Percentiles rank a stretch among this genome's conserved stretches.
These are phyloP conservation scores for Ifrita kowaldi DNA, from an alignment of 2,113 vertebrate species.

Conservation along the genomic window DNA sequence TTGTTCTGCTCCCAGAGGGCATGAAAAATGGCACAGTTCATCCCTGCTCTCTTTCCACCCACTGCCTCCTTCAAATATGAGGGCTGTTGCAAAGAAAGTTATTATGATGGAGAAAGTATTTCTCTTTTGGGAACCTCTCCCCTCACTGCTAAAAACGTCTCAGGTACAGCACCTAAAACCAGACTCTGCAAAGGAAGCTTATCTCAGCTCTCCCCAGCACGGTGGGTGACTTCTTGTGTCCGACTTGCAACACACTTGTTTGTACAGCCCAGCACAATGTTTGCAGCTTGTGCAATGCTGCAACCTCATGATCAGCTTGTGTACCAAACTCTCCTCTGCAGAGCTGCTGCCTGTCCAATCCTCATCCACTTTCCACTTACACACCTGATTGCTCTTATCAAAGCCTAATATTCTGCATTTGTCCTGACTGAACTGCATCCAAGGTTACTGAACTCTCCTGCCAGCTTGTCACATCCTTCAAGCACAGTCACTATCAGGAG, in stretches of 20 bases:
- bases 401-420: not conserved
- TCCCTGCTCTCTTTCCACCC: not conserved
- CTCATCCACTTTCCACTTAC: not conserved
- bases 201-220: not conserved
- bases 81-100: not conserved
- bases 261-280: not conserved
- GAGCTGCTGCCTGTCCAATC: not conserved
- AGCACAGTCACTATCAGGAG: not conserved
- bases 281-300: constrained; percentile 6
- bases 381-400: not conserved
- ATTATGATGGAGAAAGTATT: not conserved
- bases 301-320: not conserved
- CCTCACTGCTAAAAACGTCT: not conserved
- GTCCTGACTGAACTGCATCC: not conserved
- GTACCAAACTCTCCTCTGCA: not conserved
- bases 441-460: not conserved
- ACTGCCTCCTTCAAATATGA: not conserved
- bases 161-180: not conserved
- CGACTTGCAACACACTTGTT: not conserved
- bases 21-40: fast-evolving
- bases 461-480: not conserved
- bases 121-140: not conserved
- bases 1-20: not conserved
- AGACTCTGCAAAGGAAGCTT: not conserved
- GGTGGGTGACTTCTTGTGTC: not conserved